phyloP scores from a whole-genome alignment of 2,113 vertebrate genomes.

The Vanacampus margaritifer region DNA sequence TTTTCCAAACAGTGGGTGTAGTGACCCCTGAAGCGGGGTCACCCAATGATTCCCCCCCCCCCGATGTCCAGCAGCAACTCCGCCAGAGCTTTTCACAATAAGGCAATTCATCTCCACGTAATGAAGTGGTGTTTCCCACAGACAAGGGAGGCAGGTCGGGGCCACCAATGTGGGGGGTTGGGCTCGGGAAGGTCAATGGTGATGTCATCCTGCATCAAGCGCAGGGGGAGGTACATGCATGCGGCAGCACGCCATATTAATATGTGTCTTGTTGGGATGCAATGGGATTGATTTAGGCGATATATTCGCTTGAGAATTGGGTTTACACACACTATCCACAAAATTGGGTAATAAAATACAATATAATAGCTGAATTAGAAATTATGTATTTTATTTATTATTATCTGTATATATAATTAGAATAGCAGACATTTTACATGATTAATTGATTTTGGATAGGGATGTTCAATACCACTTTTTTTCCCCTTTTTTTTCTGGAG shows the following conservation, averaged over 20 bases:
- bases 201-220: conserved; percentile 13
- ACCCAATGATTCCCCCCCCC: conserved; percentile 57
- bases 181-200: conserved; percentile 19
- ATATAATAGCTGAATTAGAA: too few species aligned
- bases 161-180: conserved; percentile 39
- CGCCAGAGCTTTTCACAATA: conserved; percentile 57
- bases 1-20: conserved; percentile 66
- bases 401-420: too few species aligned
- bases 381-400: too few species aligned
- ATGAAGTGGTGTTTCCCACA: conserved; percentile 65
- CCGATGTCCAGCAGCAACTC: conserved; percentile 57
- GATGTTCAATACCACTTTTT: too few species aligned
- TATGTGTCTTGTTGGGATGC: neutral
- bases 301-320: neutral
- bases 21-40: conserved; percentile 71
- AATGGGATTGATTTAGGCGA: neutral
- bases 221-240: neutral
- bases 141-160: conserved; percentile 44
- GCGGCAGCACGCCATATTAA: neutral
- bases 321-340: too few species aligned
- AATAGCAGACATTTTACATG: too few species aligned
- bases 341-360: too few species aligned
- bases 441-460: too few species aligned
- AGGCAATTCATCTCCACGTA: conserved; percentile 65
- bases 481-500: too few species aligned